Percentiles rank a stretch among this genome's conserved stretches.
Evolutionary conservation across 2,888 invertebrate species (phyloP).

Genomic region (Lithophane leautieri): DNA sequence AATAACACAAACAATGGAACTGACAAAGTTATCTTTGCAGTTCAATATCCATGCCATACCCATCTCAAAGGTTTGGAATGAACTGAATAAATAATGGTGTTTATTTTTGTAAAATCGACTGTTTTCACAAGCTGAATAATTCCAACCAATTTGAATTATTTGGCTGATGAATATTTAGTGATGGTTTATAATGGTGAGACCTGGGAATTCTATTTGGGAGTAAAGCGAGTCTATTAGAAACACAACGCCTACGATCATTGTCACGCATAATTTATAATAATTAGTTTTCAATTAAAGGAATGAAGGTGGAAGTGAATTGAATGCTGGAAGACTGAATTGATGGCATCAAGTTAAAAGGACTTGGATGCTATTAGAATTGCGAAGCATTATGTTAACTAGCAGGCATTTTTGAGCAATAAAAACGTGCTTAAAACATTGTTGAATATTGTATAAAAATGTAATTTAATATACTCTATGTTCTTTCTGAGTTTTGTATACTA

Average conservation of each 20-base stretch:
- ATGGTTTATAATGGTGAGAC: conserved; percentile 43
- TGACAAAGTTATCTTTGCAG: conserved; percentile 41
- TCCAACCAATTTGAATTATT: conserved; percentile 60
- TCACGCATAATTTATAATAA: conserved; percentile 56
- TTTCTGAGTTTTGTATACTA: neutral
- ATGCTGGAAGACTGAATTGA: conserved; percentile 10
- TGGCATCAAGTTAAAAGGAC: neutral
- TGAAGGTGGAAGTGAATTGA: conserved; percentile 19
- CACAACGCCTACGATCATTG: conserved; percentile 45
- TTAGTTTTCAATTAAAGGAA: conserved; percentile 50
- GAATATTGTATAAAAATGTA: neutral
- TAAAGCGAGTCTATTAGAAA: conserved; percentile 50
- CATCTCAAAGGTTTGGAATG: conserved; percentile 42
- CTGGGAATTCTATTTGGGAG: conserved; percentile 41
- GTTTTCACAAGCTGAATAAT: conserved; percentile 63
- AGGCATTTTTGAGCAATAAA: neutral
- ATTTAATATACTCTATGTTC: no score
- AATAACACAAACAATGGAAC: conserved; percentile 29
- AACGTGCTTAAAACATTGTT: neutral
- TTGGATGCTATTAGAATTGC: neutral
- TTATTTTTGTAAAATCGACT: conserved; percentile 65
- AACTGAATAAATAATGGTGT: conserved; percentile 63
- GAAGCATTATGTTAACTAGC: neutral
- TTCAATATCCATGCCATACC: conserved; percentile 30
- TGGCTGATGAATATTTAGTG: conserved; percentile 63